Base-by-base conservation (phyloP, 2,113 vertebrate species). In the Phylloscopus trochilus region DNA sequence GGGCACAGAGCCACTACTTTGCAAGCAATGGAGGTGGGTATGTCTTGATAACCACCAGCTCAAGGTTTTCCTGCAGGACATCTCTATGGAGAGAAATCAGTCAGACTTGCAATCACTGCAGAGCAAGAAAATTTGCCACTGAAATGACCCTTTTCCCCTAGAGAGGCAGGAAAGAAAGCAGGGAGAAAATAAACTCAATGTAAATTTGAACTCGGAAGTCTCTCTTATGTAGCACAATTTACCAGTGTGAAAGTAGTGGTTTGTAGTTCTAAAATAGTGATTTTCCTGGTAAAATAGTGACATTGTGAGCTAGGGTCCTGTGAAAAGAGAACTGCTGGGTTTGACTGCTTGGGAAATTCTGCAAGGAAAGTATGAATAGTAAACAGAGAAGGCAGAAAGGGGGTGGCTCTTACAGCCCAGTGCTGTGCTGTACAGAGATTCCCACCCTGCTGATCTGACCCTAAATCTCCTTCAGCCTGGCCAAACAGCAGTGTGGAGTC, bases 221-320 rank as follows among this genome's bases (percentile, higher is more conserved):
- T 73, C 62, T 72, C 44, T 68, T n/a, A 24, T 0, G 10, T 4
- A 62, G 51, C 18, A 31, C 20, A 72, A 69, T 15, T 55, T 21
- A 69, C 11, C 55, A 46, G 39, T 13, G 37, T 41, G 53, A 85
- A 91, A 60, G 43, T 5, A 90, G 67, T 26, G 23, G 75, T 63
- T 94, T 68, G 1, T 46, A 55, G 27, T 56, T 85, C 76, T 68
- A 44, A 88, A 93, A 46, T 1, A 79, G 55, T 33, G 47, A 79
- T 80, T 92, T 90, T 83, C 39, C 76, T 70, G n/a, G n/a, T 90
- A 63, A 90, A 92, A 74, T 43, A 88, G 89, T 58, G 30, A 70
- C 39, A 19, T 5, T 59, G 76, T 94, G 64, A 30, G 44, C 39
- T 27, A 53, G 63, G 55, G 47, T 70, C 68, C 70, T 33, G 76